Conservation (phyloP, 92 coral and sea anemone species). For the Zoanthus sansibaricus region DNA sequence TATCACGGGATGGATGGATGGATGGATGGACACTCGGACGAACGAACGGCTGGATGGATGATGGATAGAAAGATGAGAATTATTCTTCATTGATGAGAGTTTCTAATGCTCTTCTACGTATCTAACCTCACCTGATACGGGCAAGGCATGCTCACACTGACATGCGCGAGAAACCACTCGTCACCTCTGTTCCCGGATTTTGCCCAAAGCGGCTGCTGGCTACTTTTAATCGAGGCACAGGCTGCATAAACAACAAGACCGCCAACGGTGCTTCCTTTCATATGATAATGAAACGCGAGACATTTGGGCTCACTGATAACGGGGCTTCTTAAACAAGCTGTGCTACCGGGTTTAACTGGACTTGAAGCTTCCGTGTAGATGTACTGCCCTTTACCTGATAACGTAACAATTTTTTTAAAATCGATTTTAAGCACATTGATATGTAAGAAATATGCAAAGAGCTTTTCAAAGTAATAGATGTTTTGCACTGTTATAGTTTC, state of each 20-base stretch:
- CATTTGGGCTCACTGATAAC: slow-evolving; percentile 11
- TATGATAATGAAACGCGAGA: slow-evolving; percentile 21
- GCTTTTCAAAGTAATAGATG: no score
- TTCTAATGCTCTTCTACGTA: no score
- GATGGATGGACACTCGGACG: no score
- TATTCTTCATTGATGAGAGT: no score
- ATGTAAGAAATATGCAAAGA: not conserved
- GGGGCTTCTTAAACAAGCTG: slow-evolving; percentile 16
- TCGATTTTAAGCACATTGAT: not conserved
- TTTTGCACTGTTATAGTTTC: no score
- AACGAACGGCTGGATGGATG: not conserved
- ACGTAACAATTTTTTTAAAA: no score
- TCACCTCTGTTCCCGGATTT: slow-evolving; percentile 24
- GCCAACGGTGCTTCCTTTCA: slow-evolving; percentile 20
- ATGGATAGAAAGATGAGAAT: no score
- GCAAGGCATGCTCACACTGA: slow-evolving; percentile 25
- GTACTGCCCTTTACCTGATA: slow-evolving; percentile 19
- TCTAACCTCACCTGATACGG: slow-evolving; percentile 1
- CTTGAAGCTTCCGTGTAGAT: slow-evolving; percentile 27
- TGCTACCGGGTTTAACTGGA: slow-evolving; percentile 26
- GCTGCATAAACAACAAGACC: slow-evolving; percentile 18
- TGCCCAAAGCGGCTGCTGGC: slow-evolving; percentile 24
- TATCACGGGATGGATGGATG: not conserved
- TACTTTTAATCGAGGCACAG: not conserved
- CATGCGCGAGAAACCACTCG: slow-evolving; percentile 24